A percentile compares a stretch with the other conserved stretches of the same genome.
phyloP scores from a whole-genome alignment of 2,113 vertebrate genomes.

The Sminthopsis crassicaudata region DNA sequence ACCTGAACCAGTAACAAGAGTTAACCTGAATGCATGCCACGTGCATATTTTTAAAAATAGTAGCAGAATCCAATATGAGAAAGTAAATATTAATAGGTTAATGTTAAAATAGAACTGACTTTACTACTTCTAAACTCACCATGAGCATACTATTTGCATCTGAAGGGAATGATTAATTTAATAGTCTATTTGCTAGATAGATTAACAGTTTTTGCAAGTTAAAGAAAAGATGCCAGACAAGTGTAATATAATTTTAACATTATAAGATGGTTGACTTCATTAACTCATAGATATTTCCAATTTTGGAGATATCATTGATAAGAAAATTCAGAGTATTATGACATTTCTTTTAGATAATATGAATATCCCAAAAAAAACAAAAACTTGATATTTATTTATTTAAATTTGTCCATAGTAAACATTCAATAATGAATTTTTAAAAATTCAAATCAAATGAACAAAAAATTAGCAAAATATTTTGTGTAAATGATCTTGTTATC shows the following conservation, averaged over 20 bases:
- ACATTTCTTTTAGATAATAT: conserved; percentile 47
- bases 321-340: conserved; percentile 57
- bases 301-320: conserved; percentile 70
- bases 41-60: not conserved
- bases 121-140: conserved; percentile 1
- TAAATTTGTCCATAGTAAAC: not conserved
- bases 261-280: conserved; percentile 75
- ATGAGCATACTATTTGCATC: not conserved
- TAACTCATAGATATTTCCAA: conserved; percentile 71
- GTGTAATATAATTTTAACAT: conserved; percentile 53
- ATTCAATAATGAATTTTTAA: not conserved
- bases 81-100: conserved; percentile 14
- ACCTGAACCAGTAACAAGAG: not conserved
- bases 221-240: conserved; percentile 67
- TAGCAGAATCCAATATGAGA: conserved; percentile 13
- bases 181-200: conserved; percentile 66
- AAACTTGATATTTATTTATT: conserved; percentile 30
- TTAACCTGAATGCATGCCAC: not conserved
- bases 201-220: conserved; percentile 59
- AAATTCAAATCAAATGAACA: not conserved
- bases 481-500: conserved; percentile 52
- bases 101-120: conserved; percentile 32
- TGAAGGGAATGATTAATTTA: not conserved
- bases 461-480: not conserved
- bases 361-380: conserved; percentile 38